phyloP scores from a whole-genome alignment of 2,113 vertebrate species.

The Anas platyrhynchos region DNA sequence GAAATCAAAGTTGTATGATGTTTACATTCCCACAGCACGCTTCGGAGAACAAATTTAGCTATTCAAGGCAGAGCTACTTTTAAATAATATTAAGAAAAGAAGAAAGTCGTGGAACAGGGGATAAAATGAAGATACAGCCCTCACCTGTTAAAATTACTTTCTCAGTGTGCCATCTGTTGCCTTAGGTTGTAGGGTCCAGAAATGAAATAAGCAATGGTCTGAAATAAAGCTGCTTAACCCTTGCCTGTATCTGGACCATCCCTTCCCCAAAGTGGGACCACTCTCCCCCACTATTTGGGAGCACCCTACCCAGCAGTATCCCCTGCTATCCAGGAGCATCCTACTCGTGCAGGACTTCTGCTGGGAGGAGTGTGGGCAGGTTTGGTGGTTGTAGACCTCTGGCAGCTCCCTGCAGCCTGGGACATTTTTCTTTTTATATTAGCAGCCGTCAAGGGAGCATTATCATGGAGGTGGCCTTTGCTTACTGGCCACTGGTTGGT shows the following conservation, averaged over 20 bases:
- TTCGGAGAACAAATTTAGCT: slow-evolving; percentile 35
- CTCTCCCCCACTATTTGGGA: neutral
- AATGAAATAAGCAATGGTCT: neutral
- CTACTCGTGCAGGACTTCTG: no score
- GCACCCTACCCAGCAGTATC: neutral
- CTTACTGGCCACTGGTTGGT: no score
- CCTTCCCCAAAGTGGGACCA: neutral
- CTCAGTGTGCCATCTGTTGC: neutral
- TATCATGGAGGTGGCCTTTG: no score
- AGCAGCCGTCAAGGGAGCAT: no score
- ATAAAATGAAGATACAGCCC: neutral
- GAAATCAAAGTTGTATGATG: slow-evolving; percentile 57
- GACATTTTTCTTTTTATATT: no score
- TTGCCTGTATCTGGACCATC: neutral
- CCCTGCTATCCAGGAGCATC: no score
- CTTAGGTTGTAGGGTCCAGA: neutral
- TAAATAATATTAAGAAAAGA: slow-evolving; percentile 19
- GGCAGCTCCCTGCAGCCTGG: no score
- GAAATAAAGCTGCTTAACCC: neutral
- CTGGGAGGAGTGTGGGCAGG: no score
- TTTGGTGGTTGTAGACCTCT: no score
- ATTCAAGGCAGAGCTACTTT: slow-evolving; percentile 33
- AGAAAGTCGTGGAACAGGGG: neutral
- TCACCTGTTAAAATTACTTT: slow-evolving; percentile 6
- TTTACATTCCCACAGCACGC: slow-evolving; percentile 40